Conservation (phyloP, 2,888 invertebrate species). For the Sialis lutaria region DNA sequence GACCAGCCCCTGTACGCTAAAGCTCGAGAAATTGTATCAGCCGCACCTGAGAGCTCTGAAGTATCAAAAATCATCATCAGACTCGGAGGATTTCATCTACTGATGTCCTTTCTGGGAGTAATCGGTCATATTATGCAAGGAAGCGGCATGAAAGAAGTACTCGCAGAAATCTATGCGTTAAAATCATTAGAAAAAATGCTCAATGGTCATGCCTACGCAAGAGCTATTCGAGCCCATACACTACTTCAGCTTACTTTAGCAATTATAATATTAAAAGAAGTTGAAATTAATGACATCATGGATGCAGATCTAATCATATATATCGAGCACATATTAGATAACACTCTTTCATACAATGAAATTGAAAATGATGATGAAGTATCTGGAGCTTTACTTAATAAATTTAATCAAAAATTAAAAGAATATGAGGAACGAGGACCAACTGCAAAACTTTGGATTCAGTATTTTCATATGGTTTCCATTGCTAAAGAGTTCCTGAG, state of each 20-base stretch:
- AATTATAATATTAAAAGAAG: constrained; percentile 15
- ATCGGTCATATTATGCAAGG: constrained; percentile 22
- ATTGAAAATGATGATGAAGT: constrained; percentile 15
- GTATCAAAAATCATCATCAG: constrained; percentile 17
- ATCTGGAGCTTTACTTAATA: too few species aligned
- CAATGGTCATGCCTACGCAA: constrained; percentile 16
- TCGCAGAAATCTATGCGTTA: constrained; percentile 12
- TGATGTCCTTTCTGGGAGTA: constrained; percentile 20
- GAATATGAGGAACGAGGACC: too few species aligned
- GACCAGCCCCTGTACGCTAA: constrained; percentile 15
- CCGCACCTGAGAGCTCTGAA: constrained; percentile 11
- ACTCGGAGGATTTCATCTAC: constrained; percentile 16
- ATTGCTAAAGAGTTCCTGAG: too few species aligned
- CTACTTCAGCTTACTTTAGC: constrained; percentile 18
- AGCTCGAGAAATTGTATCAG: constrained; percentile 14
- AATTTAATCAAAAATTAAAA: too few species aligned
- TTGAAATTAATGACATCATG: constrained; percentile 15
- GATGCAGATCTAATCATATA: constrained; percentile 13
- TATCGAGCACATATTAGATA: constrained; percentile 13
- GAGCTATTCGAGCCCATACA: constrained; percentile 13
- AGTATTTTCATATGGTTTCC: too few species aligned
- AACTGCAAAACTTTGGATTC: too few species aligned
- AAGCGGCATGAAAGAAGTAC: constrained; percentile 14
- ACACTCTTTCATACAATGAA: constrained; percentile 16
- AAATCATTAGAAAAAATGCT: constrained; percentile 16